These are phyloP conservation scores for Actias luna DNA, from an alignment of 2,888 invertebrate genomes.

Conservation along the genomic window DNA sequence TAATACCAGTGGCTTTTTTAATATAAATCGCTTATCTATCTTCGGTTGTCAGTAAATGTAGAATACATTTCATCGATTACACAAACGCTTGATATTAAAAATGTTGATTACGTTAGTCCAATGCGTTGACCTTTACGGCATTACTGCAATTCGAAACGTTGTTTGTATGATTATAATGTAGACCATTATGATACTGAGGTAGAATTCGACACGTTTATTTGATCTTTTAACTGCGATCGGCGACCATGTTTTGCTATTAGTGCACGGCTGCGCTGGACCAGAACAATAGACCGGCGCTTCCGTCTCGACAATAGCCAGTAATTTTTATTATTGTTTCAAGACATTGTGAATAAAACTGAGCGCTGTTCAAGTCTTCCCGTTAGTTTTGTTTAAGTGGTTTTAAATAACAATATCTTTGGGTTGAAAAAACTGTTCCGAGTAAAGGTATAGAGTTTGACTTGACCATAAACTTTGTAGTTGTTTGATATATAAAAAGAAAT, in stretches of 20 bases:
- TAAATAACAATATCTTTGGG: neutral
- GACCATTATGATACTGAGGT: neutral
- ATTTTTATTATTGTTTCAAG: constrained; percentile 16
- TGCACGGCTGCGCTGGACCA: constrained; percentile 15
- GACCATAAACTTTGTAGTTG: neutral
- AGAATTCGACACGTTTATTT: constrained; percentile 9
- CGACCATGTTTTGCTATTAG: constrained; percentile 14
- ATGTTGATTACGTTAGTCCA: neutral
- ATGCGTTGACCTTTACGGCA: constrained; percentile 7
- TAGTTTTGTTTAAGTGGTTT: neutral
- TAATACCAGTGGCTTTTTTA: neutral
- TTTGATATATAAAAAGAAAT: neutral
- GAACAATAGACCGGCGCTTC: constrained; percentile 21
- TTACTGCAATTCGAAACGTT: neutral
- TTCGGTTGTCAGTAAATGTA: neutral
- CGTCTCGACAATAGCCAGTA: constrained; percentile 20
- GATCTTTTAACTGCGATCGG: constrained; percentile 14
- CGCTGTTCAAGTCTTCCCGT: neutral
- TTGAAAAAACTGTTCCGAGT: neutral
- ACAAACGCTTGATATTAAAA: neutral
- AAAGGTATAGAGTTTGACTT: neutral
- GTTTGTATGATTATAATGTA: constrained; percentile 3
- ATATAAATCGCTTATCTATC: neutral
- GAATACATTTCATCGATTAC: neutral
- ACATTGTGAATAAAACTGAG: constrained; percentile 15